phyloP scores from a whole-genome alignment of 2,888 invertebrate species.

The Scrobipalpa costella region DNA sequence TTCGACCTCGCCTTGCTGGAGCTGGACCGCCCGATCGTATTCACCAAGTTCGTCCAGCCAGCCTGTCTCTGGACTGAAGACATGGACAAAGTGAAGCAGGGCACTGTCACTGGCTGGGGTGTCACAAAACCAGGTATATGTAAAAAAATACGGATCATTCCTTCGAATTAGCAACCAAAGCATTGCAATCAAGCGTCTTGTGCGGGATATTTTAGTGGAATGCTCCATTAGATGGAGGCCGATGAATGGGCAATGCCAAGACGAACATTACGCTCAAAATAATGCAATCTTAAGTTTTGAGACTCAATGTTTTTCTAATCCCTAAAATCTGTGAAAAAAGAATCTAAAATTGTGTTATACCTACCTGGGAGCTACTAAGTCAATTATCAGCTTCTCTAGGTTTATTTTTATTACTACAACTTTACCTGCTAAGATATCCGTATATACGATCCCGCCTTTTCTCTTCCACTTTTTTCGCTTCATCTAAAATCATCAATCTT shows the following conservation, averaged over 20 bases:
- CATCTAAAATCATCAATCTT: background rate
- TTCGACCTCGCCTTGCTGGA: constrained; percentile 42
- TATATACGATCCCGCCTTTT: no score
- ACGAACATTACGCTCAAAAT: no score
- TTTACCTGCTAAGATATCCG: background rate
- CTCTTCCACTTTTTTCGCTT: no score
- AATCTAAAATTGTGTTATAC: background rate
- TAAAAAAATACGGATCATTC: no score
- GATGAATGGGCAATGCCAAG: no score
- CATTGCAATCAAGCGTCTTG: no score
- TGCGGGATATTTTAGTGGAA: no score
- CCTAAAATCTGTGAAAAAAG: background rate
- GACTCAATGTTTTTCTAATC: background rate
- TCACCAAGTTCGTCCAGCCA: constrained; percentile 36
- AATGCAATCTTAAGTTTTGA: no score
- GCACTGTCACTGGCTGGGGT: constrained; percentile 41
- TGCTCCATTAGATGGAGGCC: no score
- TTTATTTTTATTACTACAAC: background rate
- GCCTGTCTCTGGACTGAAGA: constrained; percentile 40
- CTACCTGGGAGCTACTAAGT: background rate
- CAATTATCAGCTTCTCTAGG: background rate
- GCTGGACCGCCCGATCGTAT: constrained; percentile 32
- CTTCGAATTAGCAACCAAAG: no score
- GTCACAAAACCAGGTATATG: constrained; percentile 18
- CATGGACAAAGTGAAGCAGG: constrained; percentile 27